These are phyloP conservation scores for Spilogale gracilis DNA, from an alignment of 2,113 vertebrate species.

Conservation along the genomic window DNA sequence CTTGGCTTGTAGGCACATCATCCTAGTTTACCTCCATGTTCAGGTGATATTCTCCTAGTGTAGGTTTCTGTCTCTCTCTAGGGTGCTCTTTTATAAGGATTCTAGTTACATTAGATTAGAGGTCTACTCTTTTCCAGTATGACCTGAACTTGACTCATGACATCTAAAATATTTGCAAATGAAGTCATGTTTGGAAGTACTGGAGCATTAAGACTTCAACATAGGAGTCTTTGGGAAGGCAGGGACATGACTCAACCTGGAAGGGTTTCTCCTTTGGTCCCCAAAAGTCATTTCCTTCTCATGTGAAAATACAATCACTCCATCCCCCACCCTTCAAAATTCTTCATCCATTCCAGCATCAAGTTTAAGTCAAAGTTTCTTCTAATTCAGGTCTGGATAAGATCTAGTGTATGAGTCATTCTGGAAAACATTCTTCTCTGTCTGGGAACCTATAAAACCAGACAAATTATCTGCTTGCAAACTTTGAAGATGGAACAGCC, in stretches of 20 bases:
- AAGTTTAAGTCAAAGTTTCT: background rate
- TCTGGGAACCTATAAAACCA: background rate
- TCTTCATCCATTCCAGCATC: background rate
- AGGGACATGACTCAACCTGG: background rate
- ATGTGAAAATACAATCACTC: background rate
- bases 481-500: background rate
- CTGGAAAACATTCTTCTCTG: background rate
- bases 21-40: background rate
- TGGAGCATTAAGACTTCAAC: background rate
- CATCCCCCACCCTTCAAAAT: background rate
- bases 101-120: background rate
- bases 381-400: background rate
- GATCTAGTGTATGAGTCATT: background rate
- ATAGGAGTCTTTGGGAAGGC: background rate
- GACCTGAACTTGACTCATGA: background rate
- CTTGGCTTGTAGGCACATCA: background rate
- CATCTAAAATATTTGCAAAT: background rate
- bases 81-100: background rate
- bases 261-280: background rate
- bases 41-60: background rate
- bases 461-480: background rate
- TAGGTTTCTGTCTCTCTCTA: background rate
- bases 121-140: background rate
- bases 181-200: background rate
- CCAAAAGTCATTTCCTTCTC: background rate